Evolutionary conservation across 2,888 invertebrate genomes (phyloP).

Genomic region (Seira ritae): DNA sequence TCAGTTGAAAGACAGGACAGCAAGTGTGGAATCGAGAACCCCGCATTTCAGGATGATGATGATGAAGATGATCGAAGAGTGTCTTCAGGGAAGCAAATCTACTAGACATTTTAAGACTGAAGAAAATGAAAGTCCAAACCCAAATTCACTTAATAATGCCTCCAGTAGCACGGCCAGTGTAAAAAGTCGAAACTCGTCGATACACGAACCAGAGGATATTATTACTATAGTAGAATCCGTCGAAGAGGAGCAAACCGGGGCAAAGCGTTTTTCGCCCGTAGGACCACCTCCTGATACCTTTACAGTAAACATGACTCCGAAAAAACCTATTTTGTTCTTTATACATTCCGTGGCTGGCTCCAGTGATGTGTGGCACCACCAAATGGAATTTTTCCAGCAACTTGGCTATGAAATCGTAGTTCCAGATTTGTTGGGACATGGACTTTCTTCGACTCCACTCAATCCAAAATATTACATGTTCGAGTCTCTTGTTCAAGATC

Average conservation of each 20-base stretch:
- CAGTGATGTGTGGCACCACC: slow-evolving; percentile 81
- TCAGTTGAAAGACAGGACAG: slow-evolving; percentile 24
- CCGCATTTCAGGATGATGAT: slow-evolving; percentile 65
- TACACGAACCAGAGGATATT: slow-evolving; percentile 3
- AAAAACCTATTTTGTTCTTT: slow-evolving; percentile 79
- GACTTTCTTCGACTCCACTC: slow-evolving; percentile 81
- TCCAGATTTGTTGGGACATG: slow-evolving; percentile 83
- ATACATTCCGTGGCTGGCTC: slow-evolving; percentile 83
- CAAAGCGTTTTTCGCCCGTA: too few relatives aligned
- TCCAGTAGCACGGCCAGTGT: slow-evolving; percentile 29
- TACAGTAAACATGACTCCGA: background rate
- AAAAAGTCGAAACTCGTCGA: slow-evolving; percentile 23
- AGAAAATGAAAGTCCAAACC: slow-evolving; percentile 17
- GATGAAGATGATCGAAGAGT: slow-evolving; percentile 50
- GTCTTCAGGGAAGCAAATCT: background rate
- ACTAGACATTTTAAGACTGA: slow-evolving; percentile 36
- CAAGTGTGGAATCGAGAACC: slow-evolving; percentile 23
- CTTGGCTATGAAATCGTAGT: slow-evolving; percentile 82
- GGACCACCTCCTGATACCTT: background rate
- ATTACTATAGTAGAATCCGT: background rate
- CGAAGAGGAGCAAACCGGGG: background rate
- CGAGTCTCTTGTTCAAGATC: slow-evolving; percentile 79
- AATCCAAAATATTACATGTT: slow-evolving; percentile 80
- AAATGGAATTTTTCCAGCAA: slow-evolving; percentile 79
- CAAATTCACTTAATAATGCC: background rate